Base-by-base conservation (phyloP, 2,113 vertebrate species). In the Leptobrachium ailaonicum region DNA sequence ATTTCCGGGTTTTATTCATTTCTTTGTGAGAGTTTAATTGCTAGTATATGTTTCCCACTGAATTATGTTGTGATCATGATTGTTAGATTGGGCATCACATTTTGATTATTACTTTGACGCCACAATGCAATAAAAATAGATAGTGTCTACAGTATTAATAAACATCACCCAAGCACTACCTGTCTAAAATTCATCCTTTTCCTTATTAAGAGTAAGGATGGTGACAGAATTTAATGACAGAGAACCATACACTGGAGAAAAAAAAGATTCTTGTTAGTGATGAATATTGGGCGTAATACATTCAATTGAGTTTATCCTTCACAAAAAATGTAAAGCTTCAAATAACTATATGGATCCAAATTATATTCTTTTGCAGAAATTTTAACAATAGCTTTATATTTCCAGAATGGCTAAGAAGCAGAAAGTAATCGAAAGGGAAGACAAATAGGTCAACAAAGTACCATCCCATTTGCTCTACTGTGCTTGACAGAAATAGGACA, bases 401-500 rank as follows among this genome's bases (percentile, higher is more conserved):
- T 81, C 72, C 43, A 74, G 64, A 75, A 69, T 81, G 71, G 64
- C 72, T 75, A 53, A 81, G 64, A 81, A 81, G 79, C 73, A 81
- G 72, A 75, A 81, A 74, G 66, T 74, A 75, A 81, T 75, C 79
- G 69, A 53, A 81, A 62, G 79, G 78, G 79, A 81, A 81, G 80
- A 78, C 78, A 84, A 87, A 87, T 82, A 79, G 85, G 82, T 78
- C 71, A 77, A 84, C 76, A 86, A 85, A 73, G 83, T 82, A 82
- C 83, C 82, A 74, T 82, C 72, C 87, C 74, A 76, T 76, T 75
- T 66, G 47, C 80, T 86, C 72, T 54, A 70, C 82, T 82, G 84
- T 86, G 73, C 82, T 71, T 89, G 90, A 90, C 87, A 87, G 85
- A 89, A 90, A 85, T 87, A 83, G 90, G 85, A 82, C 83, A 20